Base-by-base conservation (phyloP, 1,140 invertebrate species). In the Centruroides sculpturatus region DNA sequence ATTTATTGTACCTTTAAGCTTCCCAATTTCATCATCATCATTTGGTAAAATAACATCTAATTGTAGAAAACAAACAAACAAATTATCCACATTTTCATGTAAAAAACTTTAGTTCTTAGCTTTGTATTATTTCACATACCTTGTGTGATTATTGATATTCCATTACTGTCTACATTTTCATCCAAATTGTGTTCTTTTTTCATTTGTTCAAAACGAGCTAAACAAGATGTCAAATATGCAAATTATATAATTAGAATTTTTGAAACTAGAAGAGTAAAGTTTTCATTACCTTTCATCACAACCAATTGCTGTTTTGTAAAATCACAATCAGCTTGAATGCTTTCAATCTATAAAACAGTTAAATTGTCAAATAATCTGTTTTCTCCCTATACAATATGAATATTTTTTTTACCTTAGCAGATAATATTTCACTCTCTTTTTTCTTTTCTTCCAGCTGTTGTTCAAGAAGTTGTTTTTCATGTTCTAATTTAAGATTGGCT, bases 401-500 rank as follows among this genome's bases (percentile, higher is more conserved):
- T 23, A 23, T 23, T 23, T 23, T 23, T 23, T 23, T 12, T 62
- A 73, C 71, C 64, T 73, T 71, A 7, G 72, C 70, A 13, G 69
- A 68, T 9, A 75, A 66, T 5, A 66, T 60, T 54, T 67, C 72
- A 69, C 73, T 74, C 59, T 76, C 69, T 61, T 69, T 75, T 48
- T 69, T 66, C 70, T 76, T 73, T 59, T 77, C 73, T 63, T 75
- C 69, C 23, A 79, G 64, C 62, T 74, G 72, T 53, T 69, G 70
- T 58, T 73, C 68, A 11, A 77, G 65, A 52, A 77, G 76, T 59
- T 73, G 69, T 59, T 78, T 77, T 62, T 77, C 77, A 62, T 75
- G 69, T 61, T 77, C 75, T 62, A 74, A 65, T 58, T 69, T 72
- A 62, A 77, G 74, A 46, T 73, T 57, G 13, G 77, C 71, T 59